Conservation (phyloP, 2,113 vertebrate species). For the Phyllostomus hastatus region DNA sequence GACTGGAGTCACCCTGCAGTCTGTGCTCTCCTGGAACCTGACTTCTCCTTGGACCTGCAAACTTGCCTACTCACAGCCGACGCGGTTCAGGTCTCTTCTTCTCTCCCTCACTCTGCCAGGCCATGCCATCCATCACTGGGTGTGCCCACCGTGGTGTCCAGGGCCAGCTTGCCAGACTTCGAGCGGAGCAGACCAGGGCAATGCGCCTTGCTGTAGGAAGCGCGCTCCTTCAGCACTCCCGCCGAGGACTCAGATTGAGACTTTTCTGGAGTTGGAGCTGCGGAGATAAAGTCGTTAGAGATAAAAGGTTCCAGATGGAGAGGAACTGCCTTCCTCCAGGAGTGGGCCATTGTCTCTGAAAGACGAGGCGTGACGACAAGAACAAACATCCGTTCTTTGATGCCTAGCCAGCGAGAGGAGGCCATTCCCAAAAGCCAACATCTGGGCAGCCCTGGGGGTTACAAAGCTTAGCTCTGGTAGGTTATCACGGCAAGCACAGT, state of each 20-base stretch:
- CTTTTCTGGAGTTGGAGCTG: background rate
- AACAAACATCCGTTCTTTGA: background rate
- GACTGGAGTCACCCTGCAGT: background rate
- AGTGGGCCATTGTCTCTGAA: background rate
- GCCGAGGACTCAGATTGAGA: background rate
- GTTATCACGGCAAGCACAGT: background rate
- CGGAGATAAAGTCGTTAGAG: background rate
- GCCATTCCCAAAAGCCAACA: background rate
- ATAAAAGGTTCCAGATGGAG: background rate
- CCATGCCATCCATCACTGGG: rapidly evolving
- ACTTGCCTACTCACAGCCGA: background rate
- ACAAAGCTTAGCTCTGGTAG: no score
- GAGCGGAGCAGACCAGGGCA: background rate
- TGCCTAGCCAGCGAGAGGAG: background rate
- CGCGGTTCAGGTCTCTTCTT: background rate
- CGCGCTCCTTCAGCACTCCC: background rate
- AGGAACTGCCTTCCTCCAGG: background rate
- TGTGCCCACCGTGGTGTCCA: no score
- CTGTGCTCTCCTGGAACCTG: background rate
- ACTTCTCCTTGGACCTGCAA: background rate
- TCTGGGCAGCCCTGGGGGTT: background rate
- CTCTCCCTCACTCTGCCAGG: background rate
- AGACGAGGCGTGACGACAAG: background rate
- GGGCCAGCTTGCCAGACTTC: background rate
- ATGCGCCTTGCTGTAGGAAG: no score